phyloP scores from a whole-genome alignment of 2,113 vertebrate species.

The Colinus virginianus region DNA sequence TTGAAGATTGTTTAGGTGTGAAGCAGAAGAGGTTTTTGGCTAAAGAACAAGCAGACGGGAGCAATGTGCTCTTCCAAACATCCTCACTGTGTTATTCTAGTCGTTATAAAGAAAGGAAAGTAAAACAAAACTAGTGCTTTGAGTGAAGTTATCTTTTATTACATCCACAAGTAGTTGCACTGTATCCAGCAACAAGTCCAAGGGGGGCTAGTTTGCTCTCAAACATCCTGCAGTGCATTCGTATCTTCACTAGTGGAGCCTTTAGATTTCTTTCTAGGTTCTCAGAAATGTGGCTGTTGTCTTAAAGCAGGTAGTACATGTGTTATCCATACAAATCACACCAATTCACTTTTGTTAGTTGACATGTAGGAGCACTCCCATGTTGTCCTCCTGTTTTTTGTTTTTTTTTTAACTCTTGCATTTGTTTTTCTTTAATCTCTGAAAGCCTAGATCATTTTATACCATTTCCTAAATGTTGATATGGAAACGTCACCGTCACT shows the following conservation, averaged over 20 bases:
- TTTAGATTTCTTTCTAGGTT: neutral
- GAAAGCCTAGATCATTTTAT: conserved; percentile 46
- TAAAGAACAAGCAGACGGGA: neutral
- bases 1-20: neutral
- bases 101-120: neutral
- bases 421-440: conserved; percentile 56
- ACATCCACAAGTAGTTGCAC: neutral
- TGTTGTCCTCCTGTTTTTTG: neutral
- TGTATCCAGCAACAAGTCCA: neutral
- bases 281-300: neutral
- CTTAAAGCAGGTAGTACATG: neutral
- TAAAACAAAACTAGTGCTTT: neutral
- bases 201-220: neutral
- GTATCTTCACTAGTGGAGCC: neutral
- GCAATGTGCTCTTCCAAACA: neutral
- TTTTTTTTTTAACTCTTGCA: conserved; percentile 24
- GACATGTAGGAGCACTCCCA: neutral
- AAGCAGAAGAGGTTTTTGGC: neutral
- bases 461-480: conserved; percentile 20
- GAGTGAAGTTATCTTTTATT: neutral
- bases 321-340: conserved; percentile 17
- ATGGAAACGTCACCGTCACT: neutral
- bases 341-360: neutral
- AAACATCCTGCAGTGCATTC: neutral
- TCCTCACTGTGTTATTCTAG: neutral